phyloP scores from a whole-genome alignment of 2,797 vertebrate species.

The Melanotaenia nigrans region DNA sequence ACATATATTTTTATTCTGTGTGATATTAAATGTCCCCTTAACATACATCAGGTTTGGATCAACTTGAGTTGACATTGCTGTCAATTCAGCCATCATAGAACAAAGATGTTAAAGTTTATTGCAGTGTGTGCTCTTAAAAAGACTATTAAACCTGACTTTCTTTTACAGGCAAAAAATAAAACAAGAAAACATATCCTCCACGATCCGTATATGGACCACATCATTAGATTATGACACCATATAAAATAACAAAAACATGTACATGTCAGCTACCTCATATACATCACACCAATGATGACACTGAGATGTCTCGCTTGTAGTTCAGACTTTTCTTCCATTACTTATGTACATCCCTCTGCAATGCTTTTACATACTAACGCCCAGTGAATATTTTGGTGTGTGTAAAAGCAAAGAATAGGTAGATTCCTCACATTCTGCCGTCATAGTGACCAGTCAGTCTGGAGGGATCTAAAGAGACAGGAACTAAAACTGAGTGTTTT shows the following conservation, averaged over 20 bases:
- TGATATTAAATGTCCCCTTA: not conserved
- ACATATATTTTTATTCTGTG: not conserved
- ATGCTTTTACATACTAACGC: not conserved
- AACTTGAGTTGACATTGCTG: slow-evolving; percentile 8
- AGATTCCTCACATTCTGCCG: not conserved
- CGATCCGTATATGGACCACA: slow-evolving; percentile 6
- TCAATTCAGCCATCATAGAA: slow-evolving; percentile 9
- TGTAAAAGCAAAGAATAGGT: not conserved
- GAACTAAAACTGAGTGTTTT: not conserved
- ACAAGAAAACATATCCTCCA: not conserved
- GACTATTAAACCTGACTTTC: not conserved
- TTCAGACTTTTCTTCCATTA: not conserved
- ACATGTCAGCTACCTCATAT: not conserved
- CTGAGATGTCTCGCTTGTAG: not conserved
- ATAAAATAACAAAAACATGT: not conserved
- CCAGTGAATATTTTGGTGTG: not conserved
- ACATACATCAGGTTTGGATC: slow-evolving; percentile 4
- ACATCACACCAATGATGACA: not conserved
- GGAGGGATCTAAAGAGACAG: too few relatives aligned
- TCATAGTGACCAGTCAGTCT: not conserved
- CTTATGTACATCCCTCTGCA: too few relatives aligned
- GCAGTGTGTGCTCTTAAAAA: not conserved
- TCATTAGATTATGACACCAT: not conserved
- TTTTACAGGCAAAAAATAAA: not conserved
- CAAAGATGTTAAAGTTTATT: not conserved